These are phyloP conservation scores for Chanos chanos DNA, from an alignment of 2,797 vertebrate genomes.

Conservation along the genomic window DNA sequence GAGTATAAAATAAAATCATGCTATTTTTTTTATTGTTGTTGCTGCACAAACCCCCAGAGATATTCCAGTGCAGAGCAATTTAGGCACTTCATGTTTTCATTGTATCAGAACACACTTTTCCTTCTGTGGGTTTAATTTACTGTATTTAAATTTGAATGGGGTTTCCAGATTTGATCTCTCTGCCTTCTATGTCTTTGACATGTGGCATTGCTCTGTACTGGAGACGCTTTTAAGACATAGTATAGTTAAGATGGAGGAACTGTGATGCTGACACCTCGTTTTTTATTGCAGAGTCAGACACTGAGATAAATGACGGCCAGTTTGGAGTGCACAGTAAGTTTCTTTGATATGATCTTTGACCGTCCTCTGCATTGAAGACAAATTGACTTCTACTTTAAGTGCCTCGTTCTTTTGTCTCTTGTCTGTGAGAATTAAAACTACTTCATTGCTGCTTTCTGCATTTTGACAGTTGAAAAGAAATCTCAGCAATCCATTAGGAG, in stretches of 20 bases:
- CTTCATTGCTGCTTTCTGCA: too few species aligned
- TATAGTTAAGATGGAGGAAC: neutral
- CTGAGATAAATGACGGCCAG: slow-evolving; percentile 78
- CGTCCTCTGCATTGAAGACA: too few species aligned
- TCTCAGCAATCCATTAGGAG: too few species aligned
- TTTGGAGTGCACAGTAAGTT: slow-evolving; percentile 93
- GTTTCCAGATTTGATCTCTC: too few species aligned
- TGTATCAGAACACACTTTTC: too few species aligned
- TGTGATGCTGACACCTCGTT: slow-evolving; percentile 8
- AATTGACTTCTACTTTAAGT: too few species aligned
- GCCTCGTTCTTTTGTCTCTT: too few species aligned
- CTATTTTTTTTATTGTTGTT: neutral
- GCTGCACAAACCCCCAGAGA: slow-evolving; percentile 4
- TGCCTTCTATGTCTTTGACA: neutral
- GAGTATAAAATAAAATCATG: neutral
- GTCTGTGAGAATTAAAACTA: neutral
- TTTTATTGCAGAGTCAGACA: slow-evolving; percentile 74
- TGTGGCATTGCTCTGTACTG: slow-evolving; percentile 16
- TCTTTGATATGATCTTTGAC: too few species aligned
- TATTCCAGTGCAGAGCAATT: slow-evolving; percentile 12
- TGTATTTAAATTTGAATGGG: too few species aligned
- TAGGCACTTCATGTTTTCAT: too few species aligned
- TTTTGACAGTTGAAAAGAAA: too few species aligned
- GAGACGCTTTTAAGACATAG: slow-evolving; percentile 4
- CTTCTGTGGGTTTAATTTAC: too few species aligned